Base-by-base conservation (phyloP, 1,140 invertebrate species). In the Panagrolaimus sp. region DNA sequence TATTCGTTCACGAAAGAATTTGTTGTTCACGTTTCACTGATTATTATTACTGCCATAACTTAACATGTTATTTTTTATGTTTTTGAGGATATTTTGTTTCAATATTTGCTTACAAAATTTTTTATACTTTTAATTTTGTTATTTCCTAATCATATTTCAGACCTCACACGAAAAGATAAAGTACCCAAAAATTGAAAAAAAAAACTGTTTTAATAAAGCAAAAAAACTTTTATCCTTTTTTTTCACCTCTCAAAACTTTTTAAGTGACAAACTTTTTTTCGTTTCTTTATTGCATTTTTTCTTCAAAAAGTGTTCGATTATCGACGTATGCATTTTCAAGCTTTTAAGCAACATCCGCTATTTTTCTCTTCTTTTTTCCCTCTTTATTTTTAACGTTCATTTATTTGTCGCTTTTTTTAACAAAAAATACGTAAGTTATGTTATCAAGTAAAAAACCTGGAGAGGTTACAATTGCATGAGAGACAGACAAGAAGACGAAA, bases 391-490 rank as follows among this genome's bases (percentile, higher is more conserved):
- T n/a, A 48, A 48, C 47, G 14, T 48, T 23, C 47, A n/a, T 23
- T n/a, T 48, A n/a, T n/a, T 48, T n/a, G 14, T 48, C 47, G 14
- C 14, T 48, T 48, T n/a, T n/a, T n/a, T 48, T 48, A 9, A 48
- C 14, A 48, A 48, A 48, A n/a, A 23, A n/a, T n/a, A n/a, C 14
- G 14, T n/a, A 48, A n/a, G 14, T 48, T 48, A n/a, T n/a, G 14
- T n/a, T 63, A n/a, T 23, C 42, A 16, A 42, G 51, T 27, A 57
- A 57, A 57, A n/a, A 20, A 20, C 51, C 51, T 57, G 51, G 51
- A 57, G 51, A 57, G 51, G 51, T 57, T 57, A 57, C 51, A 57
- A 20, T 25, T 57, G 9, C 51, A 48, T 48, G 14, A 20, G 51
- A 27, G 51, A 27, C 51, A 57, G 51, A 20, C 51, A 3, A 20